Evolutionary conservation across 92 coral and sea anemone genomes (phyloP).

Genomic region (Nematostella vectensis): DNA sequence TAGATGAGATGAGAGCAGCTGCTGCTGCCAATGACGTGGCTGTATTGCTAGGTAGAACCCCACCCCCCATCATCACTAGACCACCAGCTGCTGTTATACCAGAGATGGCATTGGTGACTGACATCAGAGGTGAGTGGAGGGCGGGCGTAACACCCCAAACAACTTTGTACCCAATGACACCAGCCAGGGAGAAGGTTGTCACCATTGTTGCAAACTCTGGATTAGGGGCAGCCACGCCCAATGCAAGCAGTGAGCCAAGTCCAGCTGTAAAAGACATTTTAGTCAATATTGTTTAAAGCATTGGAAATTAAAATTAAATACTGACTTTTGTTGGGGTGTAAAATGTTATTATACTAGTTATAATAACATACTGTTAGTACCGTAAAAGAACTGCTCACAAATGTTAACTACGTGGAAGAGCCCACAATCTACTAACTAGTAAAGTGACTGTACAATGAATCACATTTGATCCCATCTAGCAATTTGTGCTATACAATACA

Average conservation of each 20-base stretch:
- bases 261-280: constrained; percentile 39
- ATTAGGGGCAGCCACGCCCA: constrained; percentile 80
- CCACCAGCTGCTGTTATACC: constrained; percentile 99
- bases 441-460: too few species aligned
- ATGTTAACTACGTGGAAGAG: too few species aligned
- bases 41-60: constrained; percentile 58
- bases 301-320: too few species aligned
- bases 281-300: not conserved
- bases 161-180: constrained; percentile 99
- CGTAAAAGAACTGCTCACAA: too few species aligned
- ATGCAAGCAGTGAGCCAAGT: constrained; percentile 71
- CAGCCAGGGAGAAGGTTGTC: constrained; percentile 95
- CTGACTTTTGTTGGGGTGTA: too few species aligned
- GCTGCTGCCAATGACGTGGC: constrained; percentile 84
- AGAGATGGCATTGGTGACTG: constrained; percentile 96
- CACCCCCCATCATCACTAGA: constrained; percentile 95
- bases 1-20: constrained; percentile 86
- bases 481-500: too few species aligned
- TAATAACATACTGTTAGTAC: too few species aligned
- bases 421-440: too few species aligned
- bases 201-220: constrained; percentile 97
- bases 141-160: constrained; percentile 99
- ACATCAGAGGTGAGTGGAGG: constrained; percentile 99
- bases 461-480: too few species aligned
- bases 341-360: too few species aligned